Conservation (phyloP, 2,797 vertebrate species). For the Sylvia borin region DNA sequence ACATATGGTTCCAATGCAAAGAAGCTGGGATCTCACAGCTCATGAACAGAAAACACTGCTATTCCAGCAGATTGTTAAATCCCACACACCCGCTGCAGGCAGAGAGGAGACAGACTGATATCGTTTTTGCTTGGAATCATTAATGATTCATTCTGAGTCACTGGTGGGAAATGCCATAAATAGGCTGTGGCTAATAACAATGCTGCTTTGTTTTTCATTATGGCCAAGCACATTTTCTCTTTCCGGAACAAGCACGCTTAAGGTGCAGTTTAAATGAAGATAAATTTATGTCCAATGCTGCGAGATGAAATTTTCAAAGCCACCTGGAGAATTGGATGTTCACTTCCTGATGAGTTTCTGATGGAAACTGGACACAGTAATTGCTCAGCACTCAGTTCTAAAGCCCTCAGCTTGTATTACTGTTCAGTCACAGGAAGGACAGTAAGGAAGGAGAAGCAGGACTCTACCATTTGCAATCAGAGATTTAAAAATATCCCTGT, state of each 20-base stretch:
- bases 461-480: background rate
- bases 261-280: background rate
- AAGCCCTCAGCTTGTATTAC: background rate
- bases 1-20: background rate
- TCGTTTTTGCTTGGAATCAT: constrained; percentile 25
- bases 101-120: constrained; percentile 41
- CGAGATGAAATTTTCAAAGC: background rate
- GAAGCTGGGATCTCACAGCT: background rate
- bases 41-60: constrained; percentile 5
- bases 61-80: constrained; percentile 19
- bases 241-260: background rate
- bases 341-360: background rate
- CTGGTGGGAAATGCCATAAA: constrained; percentile 54
- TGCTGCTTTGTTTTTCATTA: constrained; percentile 29
- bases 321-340: background rate
- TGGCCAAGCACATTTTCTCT: background rate
- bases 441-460: background rate
- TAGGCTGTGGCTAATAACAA: constrained; percentile 50
- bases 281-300: background rate
- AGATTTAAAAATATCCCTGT: background rate
- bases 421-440: background rate
- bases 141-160: constrained; percentile 71
- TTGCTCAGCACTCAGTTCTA: background rate
- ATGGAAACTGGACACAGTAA: background rate
- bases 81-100: constrained; percentile 24